Percentiles rank a stretch among this genome's conserved stretches.
Conservation (phyloP, 1,140 invertebrate species). For the Drosophila ogumai region DNA sequence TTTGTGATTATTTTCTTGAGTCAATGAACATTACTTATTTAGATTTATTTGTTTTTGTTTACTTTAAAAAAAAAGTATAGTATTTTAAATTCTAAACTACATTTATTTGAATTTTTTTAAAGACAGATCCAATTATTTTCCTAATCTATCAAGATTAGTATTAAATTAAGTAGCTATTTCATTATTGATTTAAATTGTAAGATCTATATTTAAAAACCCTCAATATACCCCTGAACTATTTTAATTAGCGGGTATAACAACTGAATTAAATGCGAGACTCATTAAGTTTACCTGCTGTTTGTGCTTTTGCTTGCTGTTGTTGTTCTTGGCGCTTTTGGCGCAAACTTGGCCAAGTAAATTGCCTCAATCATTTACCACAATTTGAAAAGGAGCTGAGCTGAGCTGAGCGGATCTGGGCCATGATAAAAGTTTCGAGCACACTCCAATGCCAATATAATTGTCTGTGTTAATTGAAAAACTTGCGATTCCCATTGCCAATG, state of each 20-base stretch:
- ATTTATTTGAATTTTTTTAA: neutral
- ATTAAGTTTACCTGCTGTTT: constrained; percentile 39
- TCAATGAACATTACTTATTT: too few relatives aligned
- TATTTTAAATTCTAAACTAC: neutral
- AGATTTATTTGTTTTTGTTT: too few relatives aligned
- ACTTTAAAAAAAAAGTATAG: too few relatives aligned
- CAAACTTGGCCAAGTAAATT: constrained; percentile 59
- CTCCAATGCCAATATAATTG: constrained; percentile 72
- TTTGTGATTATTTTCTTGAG: neutral
- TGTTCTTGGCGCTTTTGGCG: constrained; percentile 7
- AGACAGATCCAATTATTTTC: neutral
- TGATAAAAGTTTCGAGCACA: constrained; percentile 66
- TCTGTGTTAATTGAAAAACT: constrained; percentile 78
- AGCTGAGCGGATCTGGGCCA: constrained; percentile 39
- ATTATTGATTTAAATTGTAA: neutral
- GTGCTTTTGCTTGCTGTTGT: constrained; percentile 15
- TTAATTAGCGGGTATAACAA: constrained; percentile 16
- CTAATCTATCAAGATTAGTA: too few relatives aligned
- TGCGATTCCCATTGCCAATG: constrained; percentile 22
- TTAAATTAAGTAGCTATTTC: too few relatives aligned
- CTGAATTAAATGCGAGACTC: constrained; percentile 57
- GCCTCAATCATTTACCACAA: constrained; percentile 62
- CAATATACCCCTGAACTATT: constrained; percentile 8
- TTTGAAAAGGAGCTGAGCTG: constrained; percentile 44
- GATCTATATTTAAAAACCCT: too few relatives aligned